Evolutionary conservation across 1,140 invertebrate species (phyloP), one percentile per base, ranked within the genome.

Genomic region (Oryctes rhinoceros): DNA sequence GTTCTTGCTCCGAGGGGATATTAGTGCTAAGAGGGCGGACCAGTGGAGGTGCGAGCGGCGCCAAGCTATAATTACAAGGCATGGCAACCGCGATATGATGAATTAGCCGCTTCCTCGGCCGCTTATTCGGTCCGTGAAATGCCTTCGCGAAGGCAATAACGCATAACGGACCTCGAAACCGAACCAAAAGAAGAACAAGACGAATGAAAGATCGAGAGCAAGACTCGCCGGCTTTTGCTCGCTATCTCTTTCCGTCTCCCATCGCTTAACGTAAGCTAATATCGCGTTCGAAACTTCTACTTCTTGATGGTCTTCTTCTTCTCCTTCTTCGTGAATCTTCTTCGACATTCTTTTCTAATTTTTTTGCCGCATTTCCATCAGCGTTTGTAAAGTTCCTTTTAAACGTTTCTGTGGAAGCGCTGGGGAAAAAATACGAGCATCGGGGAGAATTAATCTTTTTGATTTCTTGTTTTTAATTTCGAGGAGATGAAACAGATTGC

Each of bases 61-160:
- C 80, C 80, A 80, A 35, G 80, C 78, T 47, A 79, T 82, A 82
- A 82, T 82, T 82, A 82, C 81, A 82, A 78, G 80, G 80, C 81
- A 76, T 79, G 74, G 81, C 81, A 80, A 81, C 80, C 76, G 78
- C 79, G 81, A 82, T 82, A 82, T 82, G 81, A 82, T 82, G 81
- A 82, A 82, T 82, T 82, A 82, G 81, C 76, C 81, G 81, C 80
- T 82, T 82, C 81, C 81, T 82, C 74, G 80, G 44, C 79, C 53
- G 53, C 53, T 59, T 59, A 59, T 59, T 59, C 53, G 62, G 53
- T 62, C 79, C 79, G 67, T 80, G 79, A 80, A 80, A 75, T 80
- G 65, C 79, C 79, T 48, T 44, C 10, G 48, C 67, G 62, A 78
- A 81, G 65, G 62, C 77, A 81, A 78, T 81, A 81, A 78, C 65